phyloP scores from a whole-genome alignment of 2,888 invertebrate species.

The Dorcus hopei region DNA sequence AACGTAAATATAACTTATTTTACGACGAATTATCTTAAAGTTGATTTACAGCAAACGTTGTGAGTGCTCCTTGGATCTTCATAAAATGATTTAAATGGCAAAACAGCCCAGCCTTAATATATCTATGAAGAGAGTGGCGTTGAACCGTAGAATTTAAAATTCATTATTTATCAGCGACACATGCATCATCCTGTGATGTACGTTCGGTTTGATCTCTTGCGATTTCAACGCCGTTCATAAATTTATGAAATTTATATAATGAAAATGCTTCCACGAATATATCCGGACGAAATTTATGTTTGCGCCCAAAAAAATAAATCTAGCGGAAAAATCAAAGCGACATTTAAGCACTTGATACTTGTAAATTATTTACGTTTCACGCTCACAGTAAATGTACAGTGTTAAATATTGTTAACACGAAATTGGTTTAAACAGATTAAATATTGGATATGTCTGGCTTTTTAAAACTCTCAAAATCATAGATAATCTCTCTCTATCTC shows the following conservation, averaged over 20 bases:
- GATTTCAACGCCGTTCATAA: constrained; percentile 18
- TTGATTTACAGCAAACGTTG: too few species aligned
- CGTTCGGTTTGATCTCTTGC: constrained; percentile 22
- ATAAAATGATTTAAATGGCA: too few species aligned
- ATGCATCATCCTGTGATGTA: constrained; percentile 27
- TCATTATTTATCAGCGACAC: constrained; percentile 28
- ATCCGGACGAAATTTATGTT: constrained; percentile 11
- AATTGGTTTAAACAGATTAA: too few species aligned
- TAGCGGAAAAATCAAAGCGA: constrained; percentile 4
- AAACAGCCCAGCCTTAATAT: too few species aligned
- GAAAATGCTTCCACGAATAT: constrained; percentile 18
- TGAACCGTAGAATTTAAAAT: constrained; percentile 22
- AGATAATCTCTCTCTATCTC: too few species aligned
- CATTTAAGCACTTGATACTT: neutral
- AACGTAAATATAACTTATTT: too few species aligned
- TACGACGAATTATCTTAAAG: too few species aligned
- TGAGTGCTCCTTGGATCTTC: too few species aligned
- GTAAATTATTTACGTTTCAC: neutral
- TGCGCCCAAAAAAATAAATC: constrained; percentile 18
- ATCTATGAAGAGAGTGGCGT: neutral
- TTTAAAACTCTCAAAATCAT: too few species aligned
- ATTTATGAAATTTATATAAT: constrained; percentile 24
- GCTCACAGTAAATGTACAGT: neutral
- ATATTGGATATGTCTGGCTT: too few species aligned
- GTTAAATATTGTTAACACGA: too few species aligned